A percentile compares a stretch with the other conserved stretches of the same genome.
Conservation (phyloP, 2,797 vertebrate genomes). For the Diplodus puntazzo region DNA sequence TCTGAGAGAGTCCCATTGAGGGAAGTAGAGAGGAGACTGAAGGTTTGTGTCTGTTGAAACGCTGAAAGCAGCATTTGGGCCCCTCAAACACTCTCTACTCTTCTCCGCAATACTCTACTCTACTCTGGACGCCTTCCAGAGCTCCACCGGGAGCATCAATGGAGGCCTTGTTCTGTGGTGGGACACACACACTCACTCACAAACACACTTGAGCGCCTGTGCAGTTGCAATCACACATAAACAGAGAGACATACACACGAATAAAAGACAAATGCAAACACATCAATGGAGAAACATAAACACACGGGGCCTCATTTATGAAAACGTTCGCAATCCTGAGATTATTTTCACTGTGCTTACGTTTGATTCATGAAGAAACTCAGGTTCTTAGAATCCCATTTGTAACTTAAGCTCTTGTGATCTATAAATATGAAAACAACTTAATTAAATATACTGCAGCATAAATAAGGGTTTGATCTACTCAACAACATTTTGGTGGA, state of each 20-base stretch:
- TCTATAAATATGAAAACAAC: no score
- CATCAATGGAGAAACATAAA: neutral
- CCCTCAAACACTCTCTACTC: constrained; percentile 60
- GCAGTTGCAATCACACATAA: neutral
- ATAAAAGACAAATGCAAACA: neutral
- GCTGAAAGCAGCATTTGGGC: constrained; percentile 48
- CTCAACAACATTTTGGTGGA: no score
- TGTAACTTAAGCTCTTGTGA: no score
- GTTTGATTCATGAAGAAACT: no score
- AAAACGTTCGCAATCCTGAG: no score
- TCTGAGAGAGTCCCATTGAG: constrained; percentile 74
- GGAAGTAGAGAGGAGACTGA: constrained; percentile 72
- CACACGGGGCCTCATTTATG: neutral
- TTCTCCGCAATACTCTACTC: constrained; percentile 55
- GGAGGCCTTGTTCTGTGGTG: constrained; percentile 79
- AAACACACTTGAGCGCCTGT: neutral
- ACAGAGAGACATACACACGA: neutral
- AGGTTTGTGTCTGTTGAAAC: constrained; percentile 71
- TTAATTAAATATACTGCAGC: no score
- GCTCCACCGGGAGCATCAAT: constrained; percentile 73
- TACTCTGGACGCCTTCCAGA: constrained; percentile 63
- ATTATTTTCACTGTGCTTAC: no score
- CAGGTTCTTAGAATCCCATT: no score
- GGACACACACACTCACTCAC: constrained; percentile 20
- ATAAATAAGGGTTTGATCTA: no score